Conservation (phyloP, 2,888 invertebrate species). For the Cotesia congregata region DNA sequence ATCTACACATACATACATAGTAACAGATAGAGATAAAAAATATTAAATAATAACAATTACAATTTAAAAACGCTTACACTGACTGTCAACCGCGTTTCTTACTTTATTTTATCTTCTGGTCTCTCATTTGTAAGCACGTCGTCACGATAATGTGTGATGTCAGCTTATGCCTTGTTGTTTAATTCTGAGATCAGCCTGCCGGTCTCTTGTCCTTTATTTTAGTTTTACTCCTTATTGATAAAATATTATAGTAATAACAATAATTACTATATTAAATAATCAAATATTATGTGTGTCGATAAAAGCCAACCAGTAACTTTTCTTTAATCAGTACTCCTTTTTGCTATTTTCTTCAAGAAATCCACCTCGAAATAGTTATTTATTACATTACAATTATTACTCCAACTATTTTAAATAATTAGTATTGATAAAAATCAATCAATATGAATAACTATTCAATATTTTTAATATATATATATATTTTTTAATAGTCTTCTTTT, state of each 20-base stretch:
- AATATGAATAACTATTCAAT: background rate
- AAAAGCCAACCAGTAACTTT: background rate
- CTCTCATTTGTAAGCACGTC: background rate
- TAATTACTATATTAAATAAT: background rate
- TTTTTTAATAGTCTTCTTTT: background rate
- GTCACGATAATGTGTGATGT: background rate
- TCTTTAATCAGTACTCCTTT: background rate
- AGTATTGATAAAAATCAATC: background rate
- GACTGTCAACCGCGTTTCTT: background rate
- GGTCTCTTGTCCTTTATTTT: background rate
- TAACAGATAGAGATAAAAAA: background rate
- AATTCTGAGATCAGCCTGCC: conserved; percentile 1
- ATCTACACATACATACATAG: conserved; percentile 7
- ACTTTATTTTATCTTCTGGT: background rate
- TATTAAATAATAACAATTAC: background rate
- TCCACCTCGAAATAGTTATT: too few species aligned
- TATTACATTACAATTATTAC: too few species aligned
- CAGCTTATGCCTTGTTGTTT: background rate
- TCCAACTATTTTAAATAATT: background rate
- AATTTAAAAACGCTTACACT: background rate
- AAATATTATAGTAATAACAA: background rate
- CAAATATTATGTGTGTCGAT: background rate
- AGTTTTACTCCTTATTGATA: background rate
- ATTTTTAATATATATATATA: background rate
- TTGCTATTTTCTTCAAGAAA: too few species aligned